Evolutionary conservation across 2,113 vertebrate species (phyloP).

Genomic region (Oreochromis spilurus): DNA sequence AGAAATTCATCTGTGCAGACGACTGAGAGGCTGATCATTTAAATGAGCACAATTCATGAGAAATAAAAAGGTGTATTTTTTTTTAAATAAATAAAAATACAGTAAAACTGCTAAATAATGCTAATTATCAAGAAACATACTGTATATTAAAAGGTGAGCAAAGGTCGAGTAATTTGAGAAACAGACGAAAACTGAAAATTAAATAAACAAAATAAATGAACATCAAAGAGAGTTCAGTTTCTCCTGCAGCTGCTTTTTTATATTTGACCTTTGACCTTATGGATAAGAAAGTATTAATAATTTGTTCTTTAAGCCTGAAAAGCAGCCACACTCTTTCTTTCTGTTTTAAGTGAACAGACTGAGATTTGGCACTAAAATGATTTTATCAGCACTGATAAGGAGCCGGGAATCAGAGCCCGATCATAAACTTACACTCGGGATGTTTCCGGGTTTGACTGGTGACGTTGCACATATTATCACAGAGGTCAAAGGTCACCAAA

Average conservation of each 20-base stretch:
- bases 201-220: neutral
- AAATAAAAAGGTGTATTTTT: neutral
- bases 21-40: neutral
- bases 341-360: neutral
- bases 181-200: neutral
- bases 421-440: neutral
- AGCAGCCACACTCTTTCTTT: neutral
- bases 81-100: no score
- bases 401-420: neutral
- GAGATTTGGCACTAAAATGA: neutral
- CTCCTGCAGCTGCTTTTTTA: neutral
- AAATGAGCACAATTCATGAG: neutral
- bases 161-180: neutral
- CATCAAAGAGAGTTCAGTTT: neutral
- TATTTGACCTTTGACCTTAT: neutral
- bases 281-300: rapidly evolving
- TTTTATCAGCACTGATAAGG: neutral
- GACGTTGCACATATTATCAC: neutral
- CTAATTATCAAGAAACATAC: neutral
- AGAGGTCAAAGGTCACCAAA: neutral
- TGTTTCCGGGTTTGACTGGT: neutral
- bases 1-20: neutral
- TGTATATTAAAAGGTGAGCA: neutral
- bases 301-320: neutral
- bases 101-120: rapidly evolving